phyloP scores from a whole-genome alignment of 2,797 vertebrate species.

The Tapera naevia region DNA sequence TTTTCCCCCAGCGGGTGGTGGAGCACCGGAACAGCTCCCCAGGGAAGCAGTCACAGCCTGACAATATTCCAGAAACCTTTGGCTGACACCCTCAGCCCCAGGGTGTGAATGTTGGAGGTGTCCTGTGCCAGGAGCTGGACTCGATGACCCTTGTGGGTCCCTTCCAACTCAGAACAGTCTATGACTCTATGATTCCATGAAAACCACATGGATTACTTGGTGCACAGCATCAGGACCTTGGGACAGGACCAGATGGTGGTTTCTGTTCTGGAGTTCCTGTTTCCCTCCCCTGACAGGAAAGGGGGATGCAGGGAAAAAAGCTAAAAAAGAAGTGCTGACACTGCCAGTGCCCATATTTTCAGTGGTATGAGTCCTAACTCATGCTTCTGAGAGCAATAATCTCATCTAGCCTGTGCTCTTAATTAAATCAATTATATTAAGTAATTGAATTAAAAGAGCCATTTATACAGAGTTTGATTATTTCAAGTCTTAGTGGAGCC shows the following conservation, averaged over 20 bases:
- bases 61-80: no score
- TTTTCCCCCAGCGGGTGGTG: no score
- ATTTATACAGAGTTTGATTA: not conserved
- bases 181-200: no score
- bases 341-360: not conserved
- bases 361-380: not conserved
- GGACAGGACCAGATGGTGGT: not conserved
- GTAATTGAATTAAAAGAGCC: conserved; percentile 15
- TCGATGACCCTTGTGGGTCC: no score
- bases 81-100: no score
- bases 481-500: not conserved
- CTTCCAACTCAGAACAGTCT: no score
- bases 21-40: no score
- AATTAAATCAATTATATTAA: conserved; percentile 23
- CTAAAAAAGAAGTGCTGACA: not conserved
- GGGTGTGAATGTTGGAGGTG: no score
- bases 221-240: not conserved
- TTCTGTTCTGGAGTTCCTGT: not conserved
- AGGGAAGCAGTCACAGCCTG: no score
- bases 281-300: not conserved
- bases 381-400: not conserved
- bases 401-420: not conserved
- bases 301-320: not conserved
- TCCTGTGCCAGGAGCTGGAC: no score
- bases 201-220: not conserved